Conservation (phyloP, 2,797 vertebrate species). For the Pelochelys cantorii region DNA sequence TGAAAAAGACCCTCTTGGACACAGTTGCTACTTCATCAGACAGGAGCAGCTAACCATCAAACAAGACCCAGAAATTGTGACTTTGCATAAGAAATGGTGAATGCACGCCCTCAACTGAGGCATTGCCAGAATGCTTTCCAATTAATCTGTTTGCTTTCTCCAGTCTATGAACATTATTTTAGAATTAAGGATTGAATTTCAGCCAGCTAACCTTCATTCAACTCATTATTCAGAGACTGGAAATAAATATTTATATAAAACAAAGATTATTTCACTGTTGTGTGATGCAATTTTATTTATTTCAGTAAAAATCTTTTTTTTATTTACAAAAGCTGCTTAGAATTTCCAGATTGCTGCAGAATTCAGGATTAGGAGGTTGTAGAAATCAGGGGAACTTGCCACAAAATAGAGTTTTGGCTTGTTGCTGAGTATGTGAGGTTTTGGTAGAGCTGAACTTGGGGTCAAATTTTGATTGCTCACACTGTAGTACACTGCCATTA, state of each 20-base stretch:
- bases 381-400: no score
- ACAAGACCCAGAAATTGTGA: conserved; percentile 19
- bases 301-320: neutral
- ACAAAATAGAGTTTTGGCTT: no score
- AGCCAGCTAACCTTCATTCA: accelerated
- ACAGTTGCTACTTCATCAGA: neutral
- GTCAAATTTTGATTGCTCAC: neutral
- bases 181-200: neutral
- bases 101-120: accelerated
- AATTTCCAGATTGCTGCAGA: neutral
- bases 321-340: no score
- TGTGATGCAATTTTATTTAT: neutral
- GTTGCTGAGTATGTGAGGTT: no score
- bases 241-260: neutral
- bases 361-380: neutral
- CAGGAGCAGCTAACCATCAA: neutral
- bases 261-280: neutral
- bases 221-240: neutral
- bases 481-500: neutral
- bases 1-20: no score
- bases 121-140: neutral
- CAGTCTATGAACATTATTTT: neutral
- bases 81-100: accelerated
- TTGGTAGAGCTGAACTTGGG: neutral
- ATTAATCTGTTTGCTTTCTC: neutral